Base-by-base conservation (phyloP, 1,140 invertebrate species). In the Probaryconus sp. region DNA sequence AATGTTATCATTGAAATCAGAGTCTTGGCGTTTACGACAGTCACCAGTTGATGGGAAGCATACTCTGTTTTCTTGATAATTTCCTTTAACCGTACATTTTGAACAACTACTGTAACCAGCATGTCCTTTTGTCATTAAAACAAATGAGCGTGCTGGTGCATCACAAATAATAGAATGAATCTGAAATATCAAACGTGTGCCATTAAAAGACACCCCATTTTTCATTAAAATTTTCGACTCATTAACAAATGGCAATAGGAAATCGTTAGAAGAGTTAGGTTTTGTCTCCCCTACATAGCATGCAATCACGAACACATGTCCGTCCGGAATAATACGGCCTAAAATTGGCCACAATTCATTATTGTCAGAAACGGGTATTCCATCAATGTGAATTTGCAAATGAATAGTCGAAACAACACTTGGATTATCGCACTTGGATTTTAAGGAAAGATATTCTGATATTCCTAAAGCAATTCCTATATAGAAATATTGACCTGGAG, bases 121-220 rank as follows among this genome's bases (percentile, higher is more conserved):
- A 43, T 83, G 82, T 5, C 73, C 67, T 77, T 84, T 87, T 1
- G 69, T 77, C 5, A 30, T 47, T 42, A 80, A 78, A 5, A 88
- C 58, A 69, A 80, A 86, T 11, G 82, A 74, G 37, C 72, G 70
- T 6, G 85, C 87, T 2, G 84, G 85, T 3, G 81, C 76, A 79
- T 87, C 86, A 70, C 79, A 85, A 45, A 86, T 77, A 37, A 87
- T 56, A 35, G 50, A 65, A 18, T 68, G 14, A 20, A 84, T 40
- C 11, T 38, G 17, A 33, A 83, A 18, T 6, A 50, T 31, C 3
- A 35, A 24, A n/a, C 9, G 5, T 7, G 0, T 42, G 47, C 13
- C 11, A 20, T 69, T 16, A 64, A 69, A 50, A 0, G 5, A 5
- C 14, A 64, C 18, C 13, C 61, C 65, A 37, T 64, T 40, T 28